Percentiles rank a stretch among this genome's conserved stretches.
These are phyloP conservation scores for Simalia tracyae DNA, from an alignment of 2,797 vertebrate genomes.

Conservation along the genomic window DNA sequence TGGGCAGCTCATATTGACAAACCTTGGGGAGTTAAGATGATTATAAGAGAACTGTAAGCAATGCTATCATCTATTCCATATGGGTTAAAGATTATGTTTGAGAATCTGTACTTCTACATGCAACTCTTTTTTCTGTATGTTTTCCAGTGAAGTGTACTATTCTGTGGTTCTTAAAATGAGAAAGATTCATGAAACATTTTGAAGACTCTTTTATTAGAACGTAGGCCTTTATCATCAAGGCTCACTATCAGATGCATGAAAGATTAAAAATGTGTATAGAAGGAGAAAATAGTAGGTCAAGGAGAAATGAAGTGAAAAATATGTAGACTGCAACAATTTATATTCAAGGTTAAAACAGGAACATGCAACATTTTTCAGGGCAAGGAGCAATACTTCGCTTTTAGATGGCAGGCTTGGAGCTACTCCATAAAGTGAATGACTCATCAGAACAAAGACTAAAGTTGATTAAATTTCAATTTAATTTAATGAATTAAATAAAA, in stretches of 20 bases:
- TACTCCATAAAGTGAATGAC: background rate
- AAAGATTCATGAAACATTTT: background rate
- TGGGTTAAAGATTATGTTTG: slow-evolving; percentile 10
- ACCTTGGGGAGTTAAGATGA: background rate
- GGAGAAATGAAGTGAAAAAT: background rate
- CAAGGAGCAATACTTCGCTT: background rate
- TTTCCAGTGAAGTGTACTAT: background rate
- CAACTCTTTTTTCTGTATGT: background rate
- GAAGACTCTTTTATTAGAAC: background rate
- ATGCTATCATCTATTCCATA: background rate
- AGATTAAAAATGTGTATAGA: background rate
- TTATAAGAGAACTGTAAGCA: slow-evolving; percentile 1
- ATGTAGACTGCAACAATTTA: background rate
- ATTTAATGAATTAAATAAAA: background rate
- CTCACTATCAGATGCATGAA: background rate
- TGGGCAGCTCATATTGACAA: slow-evolving; percentile 25
- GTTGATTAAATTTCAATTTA: background rate
- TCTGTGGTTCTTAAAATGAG: background rate
- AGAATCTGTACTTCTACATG: background rate
- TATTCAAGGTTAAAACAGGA: background rate
- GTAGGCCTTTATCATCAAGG: background rate
- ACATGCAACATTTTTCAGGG: background rate
- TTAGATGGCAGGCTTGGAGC: background rate
- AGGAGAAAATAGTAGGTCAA: background rate
- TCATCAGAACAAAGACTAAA: background rate